phyloP scores from a whole-genome alignment of 2,113 vertebrate genomes.

The Baryphthengus martii region DNA sequence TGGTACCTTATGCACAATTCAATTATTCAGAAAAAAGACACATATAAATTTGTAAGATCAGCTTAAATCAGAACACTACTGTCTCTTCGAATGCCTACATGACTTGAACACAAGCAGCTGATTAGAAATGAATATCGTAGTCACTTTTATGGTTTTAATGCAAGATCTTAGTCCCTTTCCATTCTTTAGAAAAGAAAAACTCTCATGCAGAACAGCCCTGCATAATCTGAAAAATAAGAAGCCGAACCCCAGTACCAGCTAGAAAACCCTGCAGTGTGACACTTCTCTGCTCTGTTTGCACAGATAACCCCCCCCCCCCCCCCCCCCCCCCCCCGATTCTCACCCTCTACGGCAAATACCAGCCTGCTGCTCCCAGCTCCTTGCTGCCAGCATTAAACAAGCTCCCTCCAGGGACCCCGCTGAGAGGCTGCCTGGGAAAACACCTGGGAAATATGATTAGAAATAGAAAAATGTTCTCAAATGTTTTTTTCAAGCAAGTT shows the following conservation, averaged over 20 bases:
- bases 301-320: neutral
- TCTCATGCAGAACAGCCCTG: neutral
- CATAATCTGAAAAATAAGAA: neutral
- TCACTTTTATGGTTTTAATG: neutral
- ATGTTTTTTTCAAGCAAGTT: neutral
- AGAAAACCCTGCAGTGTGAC: neutral
- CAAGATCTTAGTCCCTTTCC: neutral
- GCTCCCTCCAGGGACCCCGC: neutral
- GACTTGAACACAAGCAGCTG: neutral
- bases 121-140: neutral
- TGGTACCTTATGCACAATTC: too few relatives aligned
- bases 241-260: neutral
- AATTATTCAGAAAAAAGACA: neutral
- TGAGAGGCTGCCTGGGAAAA: neutral
- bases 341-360: rapidly evolving
- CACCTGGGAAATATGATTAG: neutral
- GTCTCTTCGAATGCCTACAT: neutral
- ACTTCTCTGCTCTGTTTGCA: neutral
- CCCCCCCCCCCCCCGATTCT: rapidly evolving
- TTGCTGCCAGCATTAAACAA: neutral
- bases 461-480: neutral
- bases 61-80: neutral
- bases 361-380: neutral
- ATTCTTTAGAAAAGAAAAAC: neutral
- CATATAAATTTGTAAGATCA: neutral